Evolutionary conservation across 2,113 vertebrate species (phyloP).

Genomic region (Anhinga rufa): DNA sequence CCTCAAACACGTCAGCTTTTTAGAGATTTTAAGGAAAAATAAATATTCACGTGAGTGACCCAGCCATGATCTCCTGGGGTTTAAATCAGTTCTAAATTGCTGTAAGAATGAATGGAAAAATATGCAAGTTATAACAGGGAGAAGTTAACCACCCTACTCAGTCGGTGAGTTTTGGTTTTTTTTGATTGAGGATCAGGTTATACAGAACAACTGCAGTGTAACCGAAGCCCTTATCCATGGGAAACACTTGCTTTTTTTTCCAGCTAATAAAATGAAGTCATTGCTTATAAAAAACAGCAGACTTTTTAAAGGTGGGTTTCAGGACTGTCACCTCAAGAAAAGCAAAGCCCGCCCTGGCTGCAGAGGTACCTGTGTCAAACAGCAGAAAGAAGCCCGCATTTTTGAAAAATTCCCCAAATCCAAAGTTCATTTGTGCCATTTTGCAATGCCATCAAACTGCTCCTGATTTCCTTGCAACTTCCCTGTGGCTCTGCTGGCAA

Average conservation of each 20-base stretch:
- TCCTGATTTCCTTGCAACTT: not conserved
- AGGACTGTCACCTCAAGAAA: not conserved
- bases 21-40: not conserved
- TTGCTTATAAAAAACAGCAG: not conserved
- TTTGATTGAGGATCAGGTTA: constrained; percentile 1
- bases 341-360: not conserved
- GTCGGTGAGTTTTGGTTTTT: not conserved
- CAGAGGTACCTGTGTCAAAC: not conserved
- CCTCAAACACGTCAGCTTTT: not conserved
- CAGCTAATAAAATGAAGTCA: constrained; percentile 18
- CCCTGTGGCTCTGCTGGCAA: not conserved
- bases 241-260: not conserved
- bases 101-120: not conserved
- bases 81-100: not conserved
- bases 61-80: not conserved
- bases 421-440: not conserved
- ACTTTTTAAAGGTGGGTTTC: not conserved
- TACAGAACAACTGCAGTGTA: constrained; percentile 36
- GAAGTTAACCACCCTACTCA: not conserved
- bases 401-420: not conserved
- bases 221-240: not conserved
- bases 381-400: not conserved
- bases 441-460: not conserved
- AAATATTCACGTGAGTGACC: not conserved
- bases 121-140: not conserved